These are phyloP conservation scores for Notothenia coriiceps DNA, from an alignment of 2,113 vertebrate species.

Conservation along the genomic window DNA sequence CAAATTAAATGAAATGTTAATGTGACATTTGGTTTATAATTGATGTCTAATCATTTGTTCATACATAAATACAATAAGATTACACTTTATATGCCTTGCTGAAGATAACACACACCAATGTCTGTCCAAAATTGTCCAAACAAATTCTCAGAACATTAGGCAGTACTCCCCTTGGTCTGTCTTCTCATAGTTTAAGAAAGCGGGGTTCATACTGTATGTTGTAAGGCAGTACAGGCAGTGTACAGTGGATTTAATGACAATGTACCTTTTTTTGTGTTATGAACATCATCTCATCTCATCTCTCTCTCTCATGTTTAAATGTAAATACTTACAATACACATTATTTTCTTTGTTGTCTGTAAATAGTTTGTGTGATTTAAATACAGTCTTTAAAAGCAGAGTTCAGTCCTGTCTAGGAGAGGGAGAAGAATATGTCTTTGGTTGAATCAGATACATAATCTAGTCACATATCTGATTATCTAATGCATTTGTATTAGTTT, in stretches of 20 bases:
- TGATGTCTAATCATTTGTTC: neutral
- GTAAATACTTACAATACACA: neutral
- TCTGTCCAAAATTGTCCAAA: neutral
- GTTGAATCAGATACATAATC: neutral
- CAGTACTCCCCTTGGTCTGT: neutral
- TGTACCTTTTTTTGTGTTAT: neutral
- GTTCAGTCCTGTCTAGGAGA: neutral
- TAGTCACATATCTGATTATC: neutral
- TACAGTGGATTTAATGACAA: too few species aligned
- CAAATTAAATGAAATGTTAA: neutral
- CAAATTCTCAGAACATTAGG: neutral
- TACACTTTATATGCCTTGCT: neutral
- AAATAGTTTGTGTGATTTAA: neutral
- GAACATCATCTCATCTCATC: neutral
- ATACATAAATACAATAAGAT: neutral
- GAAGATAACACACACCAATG: conserved; percentile 18
- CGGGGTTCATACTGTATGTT: neutral
- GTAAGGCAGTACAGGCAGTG: neutral
- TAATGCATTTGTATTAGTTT: neutral
- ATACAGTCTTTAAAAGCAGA: neutral
- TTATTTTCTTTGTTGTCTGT: neutral
- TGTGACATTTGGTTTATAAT: neutral
- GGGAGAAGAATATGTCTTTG: neutral
- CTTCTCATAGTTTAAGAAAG: neutral
- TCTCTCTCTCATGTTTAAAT: neutral